phyloP scores from a whole-genome alignment of 2,797 vertebrate genomes.

The Protonibea diacanthus region DNA sequence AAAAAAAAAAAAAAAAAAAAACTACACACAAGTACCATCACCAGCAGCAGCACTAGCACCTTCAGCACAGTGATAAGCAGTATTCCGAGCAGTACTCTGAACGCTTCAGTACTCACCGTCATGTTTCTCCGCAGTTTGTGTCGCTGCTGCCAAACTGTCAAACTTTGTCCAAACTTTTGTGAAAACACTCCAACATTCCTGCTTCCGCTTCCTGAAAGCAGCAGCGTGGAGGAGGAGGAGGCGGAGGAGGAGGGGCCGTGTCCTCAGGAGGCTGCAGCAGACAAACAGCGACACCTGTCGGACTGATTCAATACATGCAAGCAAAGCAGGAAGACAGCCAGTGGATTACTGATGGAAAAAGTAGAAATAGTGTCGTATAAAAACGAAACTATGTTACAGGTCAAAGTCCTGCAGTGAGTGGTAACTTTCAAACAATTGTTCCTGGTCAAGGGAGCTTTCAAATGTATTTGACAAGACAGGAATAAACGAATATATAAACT shows the following conservation, averaged over 20 bases:
- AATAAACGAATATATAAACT: too few relatives aligned
- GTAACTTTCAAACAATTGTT: too few relatives aligned
- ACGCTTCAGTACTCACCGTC: constrained; percentile 65
- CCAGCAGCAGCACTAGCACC: not conserved
- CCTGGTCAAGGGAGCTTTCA: too few relatives aligned
- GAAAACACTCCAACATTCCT: constrained; percentile 73
- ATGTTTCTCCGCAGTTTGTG: constrained; percentile 47
- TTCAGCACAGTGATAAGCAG: rapidly evolving
- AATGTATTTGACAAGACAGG: too few relatives aligned
- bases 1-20: not conserved
- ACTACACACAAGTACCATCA: not conserved
- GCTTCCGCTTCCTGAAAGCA: constrained; percentile 82
- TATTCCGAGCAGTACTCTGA: rapidly evolving
- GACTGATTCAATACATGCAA: rapidly evolving
- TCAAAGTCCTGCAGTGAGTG: not conserved
- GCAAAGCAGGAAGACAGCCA: not conserved
- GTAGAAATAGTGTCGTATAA: not conserved
- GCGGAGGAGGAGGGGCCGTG: constrained; percentile 44
- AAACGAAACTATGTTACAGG: too few relatives aligned
- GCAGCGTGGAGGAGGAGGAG: constrained; percentile 31
- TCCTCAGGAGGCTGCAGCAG: not conserved
- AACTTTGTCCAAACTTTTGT: constrained; percentile 68
- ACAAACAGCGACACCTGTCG: constrained; percentile 50
- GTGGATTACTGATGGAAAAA: too few relatives aligned
- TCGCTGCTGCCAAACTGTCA: constrained; percentile 51